Percentiles rank a stretch among this genome's conserved stretches.
These are phyloP conservation scores for Batillaria attramentaria DNA, from an alignment of 1,140 invertebrate genomes.

Conservation along the genomic window DNA sequence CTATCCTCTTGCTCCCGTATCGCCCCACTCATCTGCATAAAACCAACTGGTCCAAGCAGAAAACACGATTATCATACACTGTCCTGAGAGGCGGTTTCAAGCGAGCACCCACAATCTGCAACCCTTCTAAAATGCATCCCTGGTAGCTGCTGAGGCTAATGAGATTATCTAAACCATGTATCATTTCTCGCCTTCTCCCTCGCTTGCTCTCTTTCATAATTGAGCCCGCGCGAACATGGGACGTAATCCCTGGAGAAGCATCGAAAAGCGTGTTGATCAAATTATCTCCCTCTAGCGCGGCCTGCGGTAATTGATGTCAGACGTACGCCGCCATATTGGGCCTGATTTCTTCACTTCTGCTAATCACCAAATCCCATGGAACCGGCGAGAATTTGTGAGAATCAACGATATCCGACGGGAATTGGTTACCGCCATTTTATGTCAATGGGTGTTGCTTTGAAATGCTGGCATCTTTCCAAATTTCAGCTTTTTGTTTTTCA, in stretches of 20 bases:
- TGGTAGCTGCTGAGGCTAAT: constrained; percentile 22
- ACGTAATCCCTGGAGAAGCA: constrained; percentile 19
- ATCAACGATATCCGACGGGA: constrained; percentile 34
- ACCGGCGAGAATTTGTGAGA: constrained; percentile 25
- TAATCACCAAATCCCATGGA: constrained; percentile 33
- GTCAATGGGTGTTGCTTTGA: too few relatives aligned
- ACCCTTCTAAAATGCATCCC: constrained; percentile 30
- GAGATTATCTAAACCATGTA: constrained; percentile 36
- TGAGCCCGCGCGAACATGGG: constrained; percentile 28
- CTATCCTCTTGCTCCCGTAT: not conserved
- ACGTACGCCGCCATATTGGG: constrained; percentile 32
- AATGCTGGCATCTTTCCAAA: too few relatives aligned
- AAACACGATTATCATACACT: too few relatives aligned
- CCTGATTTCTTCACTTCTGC: constrained; percentile 36
- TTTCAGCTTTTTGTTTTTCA: too few relatives aligned
- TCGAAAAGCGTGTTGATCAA: constrained; percentile 34
- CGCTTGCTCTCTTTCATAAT: constrained; percentile 21
- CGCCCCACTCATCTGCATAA: not conserved
- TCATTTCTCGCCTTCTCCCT: constrained; percentile 20
- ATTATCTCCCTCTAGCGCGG: constrained; percentile 26
- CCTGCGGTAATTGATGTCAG: constrained; percentile 34
- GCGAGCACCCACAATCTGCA: constrained; percentile 28
- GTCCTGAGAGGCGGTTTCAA: too few relatives aligned
- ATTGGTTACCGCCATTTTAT: constrained; percentile 26
- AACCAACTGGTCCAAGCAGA: not conserved